Conservation (phyloP, 2,113 vertebrate species). For the Okapia johnstoni region DNA sequence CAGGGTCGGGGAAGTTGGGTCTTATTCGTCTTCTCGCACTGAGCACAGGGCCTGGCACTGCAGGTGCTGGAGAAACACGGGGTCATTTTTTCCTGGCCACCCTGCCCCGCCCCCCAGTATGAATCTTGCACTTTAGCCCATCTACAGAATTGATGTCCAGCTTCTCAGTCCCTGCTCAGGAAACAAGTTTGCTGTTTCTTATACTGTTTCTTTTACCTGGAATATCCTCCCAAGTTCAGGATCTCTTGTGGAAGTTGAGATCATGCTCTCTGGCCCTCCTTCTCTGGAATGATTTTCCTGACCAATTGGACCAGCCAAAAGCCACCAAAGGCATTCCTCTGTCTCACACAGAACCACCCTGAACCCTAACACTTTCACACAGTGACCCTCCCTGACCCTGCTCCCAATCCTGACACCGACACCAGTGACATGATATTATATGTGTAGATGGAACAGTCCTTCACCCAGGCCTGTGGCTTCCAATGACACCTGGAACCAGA, state of each 20-base stretch:
- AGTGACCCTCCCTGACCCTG: not conserved
- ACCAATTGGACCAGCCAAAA: not conserved
- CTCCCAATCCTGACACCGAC: not conserved
- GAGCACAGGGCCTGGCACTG: not conserved
- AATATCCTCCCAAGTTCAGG: not conserved
- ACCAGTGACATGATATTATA: not conserved
- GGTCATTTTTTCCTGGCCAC: not conserved
- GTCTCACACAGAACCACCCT: not conserved
- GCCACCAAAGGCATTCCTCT: not conserved
- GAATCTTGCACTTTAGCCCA: not conserved
- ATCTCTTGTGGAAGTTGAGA: accelerated
- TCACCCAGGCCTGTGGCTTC: not conserved
- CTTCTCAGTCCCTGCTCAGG: not conserved
- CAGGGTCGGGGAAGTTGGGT: not conserved
- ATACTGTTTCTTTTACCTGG: not conserved
- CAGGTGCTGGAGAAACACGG: not conserved
- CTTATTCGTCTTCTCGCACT: not conserved
- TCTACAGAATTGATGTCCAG: not conserved
- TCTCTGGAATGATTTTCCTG: not conserved
- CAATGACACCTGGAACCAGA: not conserved
- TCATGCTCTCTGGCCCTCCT: not conserved
- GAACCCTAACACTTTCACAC: not conserved
- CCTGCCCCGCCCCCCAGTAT: not conserved
- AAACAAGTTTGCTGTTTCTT: not conserved
- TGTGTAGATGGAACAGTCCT: not conserved